Evolutionary conservation across 2,888 invertebrate species (phyloP).

Genomic region (Erpobdella octoculata): DNA sequence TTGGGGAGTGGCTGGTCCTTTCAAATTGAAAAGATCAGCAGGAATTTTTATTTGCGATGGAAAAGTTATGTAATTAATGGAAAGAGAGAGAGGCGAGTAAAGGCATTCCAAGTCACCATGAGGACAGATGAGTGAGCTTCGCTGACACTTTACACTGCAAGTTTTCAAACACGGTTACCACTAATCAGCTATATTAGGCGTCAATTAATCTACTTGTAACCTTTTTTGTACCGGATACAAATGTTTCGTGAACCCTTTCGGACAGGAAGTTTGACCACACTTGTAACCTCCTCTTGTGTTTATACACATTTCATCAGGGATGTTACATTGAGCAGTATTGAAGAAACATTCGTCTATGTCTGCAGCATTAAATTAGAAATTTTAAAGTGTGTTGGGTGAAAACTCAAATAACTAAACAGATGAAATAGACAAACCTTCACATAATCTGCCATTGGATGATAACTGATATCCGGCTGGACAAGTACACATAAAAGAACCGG

Average conservation of each 20-base stretch:
- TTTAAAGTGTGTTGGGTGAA: not conserved
- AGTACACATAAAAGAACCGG: conserved; percentile 63
- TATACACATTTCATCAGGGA: conserved; percentile 68
- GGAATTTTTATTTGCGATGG: conserved; percentile 60
- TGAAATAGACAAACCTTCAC: conserved; percentile 62
- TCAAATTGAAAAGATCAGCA: conserved; percentile 74
- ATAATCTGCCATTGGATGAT: conserved; percentile 65
- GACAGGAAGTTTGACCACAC: conserved; percentile 78
- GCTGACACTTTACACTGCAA: conserved; percentile 62
- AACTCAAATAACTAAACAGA: not conserved
- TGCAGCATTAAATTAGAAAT: not conserved
- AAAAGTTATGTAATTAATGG: conserved; percentile 86
- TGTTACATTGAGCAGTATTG: conserved; percentile 51
- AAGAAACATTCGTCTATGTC: conserved; percentile 69
- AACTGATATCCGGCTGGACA: conserved; percentile 49
- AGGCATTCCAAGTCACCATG: conserved; percentile 68
- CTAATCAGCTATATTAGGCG: not conserved
- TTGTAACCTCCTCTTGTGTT: conserved; percentile 81
- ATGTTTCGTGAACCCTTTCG: conserved; percentile 64
- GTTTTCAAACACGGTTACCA: too few relatives aligned
- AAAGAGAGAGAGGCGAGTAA: conserved; percentile 73
- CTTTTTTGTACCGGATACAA: conserved; percentile 39
- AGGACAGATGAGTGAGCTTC: conserved; percentile 65
- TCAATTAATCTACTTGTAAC: not conserved
- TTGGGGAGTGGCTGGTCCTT: conserved; percentile 67